Evolutionary conservation across 2,797 vertebrate genomes (phyloP).

Genomic region (Ataeniobius toweri): DNA sequence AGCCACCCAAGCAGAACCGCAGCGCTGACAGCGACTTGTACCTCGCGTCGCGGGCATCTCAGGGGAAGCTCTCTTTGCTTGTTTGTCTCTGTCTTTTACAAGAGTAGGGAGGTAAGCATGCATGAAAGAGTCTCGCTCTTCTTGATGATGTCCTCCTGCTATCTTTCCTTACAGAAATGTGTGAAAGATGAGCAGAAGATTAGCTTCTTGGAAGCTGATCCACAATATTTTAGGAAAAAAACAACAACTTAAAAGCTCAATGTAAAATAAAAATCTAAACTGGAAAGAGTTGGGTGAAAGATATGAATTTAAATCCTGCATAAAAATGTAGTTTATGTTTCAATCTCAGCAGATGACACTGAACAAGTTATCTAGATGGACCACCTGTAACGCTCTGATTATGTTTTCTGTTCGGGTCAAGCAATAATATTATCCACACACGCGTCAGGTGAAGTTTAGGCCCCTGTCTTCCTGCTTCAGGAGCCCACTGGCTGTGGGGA

Average conservation of each 20-base stretch:
- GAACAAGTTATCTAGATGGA: constrained; percentile 36
- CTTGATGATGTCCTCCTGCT: constrained; percentile 23
- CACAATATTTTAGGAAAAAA: neutral
- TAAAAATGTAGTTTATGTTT: constrained; percentile 10
- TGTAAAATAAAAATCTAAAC: neutral
- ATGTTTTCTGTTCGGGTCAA: constrained; percentile 46
- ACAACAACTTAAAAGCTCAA: neutral
- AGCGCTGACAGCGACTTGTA: constrained; percentile 76
- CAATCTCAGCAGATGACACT: constrained; percentile 12
- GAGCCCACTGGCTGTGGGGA: constrained; percentile 26
- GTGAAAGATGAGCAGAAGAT: neutral
- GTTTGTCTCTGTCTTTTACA: constrained; percentile 52
- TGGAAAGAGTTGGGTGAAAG: neutral
- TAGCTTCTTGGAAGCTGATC: neutral
- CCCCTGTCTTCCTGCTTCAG: neutral
- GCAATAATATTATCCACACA: constrained; percentile 39
- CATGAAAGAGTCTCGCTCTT: constrained; percentile 26
- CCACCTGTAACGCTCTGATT: constrained; percentile 52
- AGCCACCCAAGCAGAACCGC: constrained; percentile 75
- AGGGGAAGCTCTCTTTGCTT: constrained; percentile 40
- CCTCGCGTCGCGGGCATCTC: constrained; percentile 57
- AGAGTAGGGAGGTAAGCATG: constrained; percentile 34
- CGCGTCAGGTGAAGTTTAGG: constrained; percentile 63
- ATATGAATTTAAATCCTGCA: neutral
- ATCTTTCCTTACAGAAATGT: constrained; percentile 5